Evolutionary conservation across 2,888 invertebrate genomes (phyloP).

Genomic region (Oeneis ivallda): DNA sequence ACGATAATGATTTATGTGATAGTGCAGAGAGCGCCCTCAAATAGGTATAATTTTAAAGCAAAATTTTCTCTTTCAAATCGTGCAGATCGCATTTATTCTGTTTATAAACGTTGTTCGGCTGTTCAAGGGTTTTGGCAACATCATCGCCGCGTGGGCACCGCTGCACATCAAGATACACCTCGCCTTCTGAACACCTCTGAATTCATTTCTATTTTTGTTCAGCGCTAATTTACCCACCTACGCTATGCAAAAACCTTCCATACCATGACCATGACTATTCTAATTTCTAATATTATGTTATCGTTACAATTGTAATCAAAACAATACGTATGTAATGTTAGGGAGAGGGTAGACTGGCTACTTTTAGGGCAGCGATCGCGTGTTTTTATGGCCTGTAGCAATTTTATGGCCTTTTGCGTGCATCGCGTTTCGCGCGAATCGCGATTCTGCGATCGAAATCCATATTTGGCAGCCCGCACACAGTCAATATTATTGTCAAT

Average conservation of each 20-base stretch:
- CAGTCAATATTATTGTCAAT: no score
- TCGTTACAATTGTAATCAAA: not conserved
- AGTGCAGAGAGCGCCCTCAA: no score
- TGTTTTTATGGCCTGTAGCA: no score
- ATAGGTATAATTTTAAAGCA: not conserved
- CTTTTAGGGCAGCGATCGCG: no score
- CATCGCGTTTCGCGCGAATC: no score
- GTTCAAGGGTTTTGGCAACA: constrained; percentile 39
- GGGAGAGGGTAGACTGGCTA: no score
- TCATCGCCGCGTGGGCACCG: constrained; percentile 35
- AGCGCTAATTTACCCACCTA: constrained; percentile 35
- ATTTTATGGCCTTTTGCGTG: no score
- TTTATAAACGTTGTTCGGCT: constrained; percentile 34
- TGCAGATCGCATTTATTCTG: constrained; percentile 26
- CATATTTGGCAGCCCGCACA: no score
- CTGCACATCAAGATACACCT: constrained; percentile 35
- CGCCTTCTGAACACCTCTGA: constrained; percentile 37
- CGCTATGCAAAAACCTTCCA: constrained; percentile 22
- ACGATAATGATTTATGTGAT: no score
- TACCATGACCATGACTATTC: not conserved
- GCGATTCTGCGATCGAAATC: no score
- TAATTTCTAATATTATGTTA: not conserved
- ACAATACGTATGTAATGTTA: not conserved
- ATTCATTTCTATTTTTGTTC: constrained; percentile 42
- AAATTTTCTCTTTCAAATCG: not conserved